These are phyloP conservation scores for Erebia ligea DNA, from an alignment of 2,888 invertebrate species.

Conservation along the genomic window DNA sequence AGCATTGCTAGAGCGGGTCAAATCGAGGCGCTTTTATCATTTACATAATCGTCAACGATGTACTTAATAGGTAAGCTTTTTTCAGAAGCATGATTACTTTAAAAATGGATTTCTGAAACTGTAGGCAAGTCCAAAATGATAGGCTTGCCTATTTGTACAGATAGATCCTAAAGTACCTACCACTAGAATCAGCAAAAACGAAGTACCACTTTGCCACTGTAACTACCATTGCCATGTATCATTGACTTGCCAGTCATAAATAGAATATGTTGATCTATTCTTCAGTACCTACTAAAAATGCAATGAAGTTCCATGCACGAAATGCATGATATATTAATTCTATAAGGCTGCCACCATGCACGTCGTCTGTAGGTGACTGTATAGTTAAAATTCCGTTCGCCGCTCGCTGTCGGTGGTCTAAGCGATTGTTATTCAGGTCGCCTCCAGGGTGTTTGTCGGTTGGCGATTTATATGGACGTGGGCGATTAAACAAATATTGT, in stretches of 20 bases:
- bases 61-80: no score
- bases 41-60: no score
- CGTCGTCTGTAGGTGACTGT: slow-evolving; percentile 38
- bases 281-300: slow-evolving; percentile 15
- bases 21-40: no score
- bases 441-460: slow-evolving; percentile 44
- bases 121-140: no score
- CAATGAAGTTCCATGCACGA: slow-evolving; percentile 4
- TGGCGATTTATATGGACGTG: slow-evolving; percentile 47
- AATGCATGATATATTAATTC: slow-evolving; percentile 12
- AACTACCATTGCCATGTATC: no score
- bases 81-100: no score
- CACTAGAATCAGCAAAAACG: no score
- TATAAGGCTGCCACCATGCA: slow-evolving; percentile 28
- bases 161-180: no score
- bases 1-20: no score
- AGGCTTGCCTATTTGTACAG: no score
- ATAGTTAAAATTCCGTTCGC: slow-evolving; percentile 46
- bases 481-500: slow-evolving; percentile 48
- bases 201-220: no score
- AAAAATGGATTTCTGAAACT: no score
- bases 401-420: slow-evolving; percentile 47
- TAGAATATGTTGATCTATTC: not conserved
- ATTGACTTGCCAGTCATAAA: not conserved
- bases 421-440: slow-evolving; percentile 47